Evolutionary conservation across 2,888 invertebrate species (phyloP).

Genomic region (Geotrupes spiniger): DNA sequence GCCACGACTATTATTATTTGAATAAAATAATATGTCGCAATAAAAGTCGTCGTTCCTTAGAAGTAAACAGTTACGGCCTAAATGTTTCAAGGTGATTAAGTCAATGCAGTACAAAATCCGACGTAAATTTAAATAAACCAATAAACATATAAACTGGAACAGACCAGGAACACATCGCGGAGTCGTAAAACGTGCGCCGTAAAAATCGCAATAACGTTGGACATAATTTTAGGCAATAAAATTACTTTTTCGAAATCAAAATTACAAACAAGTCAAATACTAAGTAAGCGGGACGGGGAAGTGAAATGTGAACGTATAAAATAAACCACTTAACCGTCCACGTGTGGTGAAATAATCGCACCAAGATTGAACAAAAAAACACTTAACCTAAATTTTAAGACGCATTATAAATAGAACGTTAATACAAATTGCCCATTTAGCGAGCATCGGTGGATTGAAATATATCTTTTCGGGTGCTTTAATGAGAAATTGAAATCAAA

Average conservation of each 20-base stretch:
- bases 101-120: background rate
- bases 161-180: slow-evolving; percentile 2
- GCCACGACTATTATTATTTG: too few species aligned
- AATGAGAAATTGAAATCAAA: background rate
- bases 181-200: slow-evolving; percentile 5
- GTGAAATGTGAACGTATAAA: slow-evolving; percentile 24
- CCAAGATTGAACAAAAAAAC: slow-evolving; percentile 31
- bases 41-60: too few species aligned
- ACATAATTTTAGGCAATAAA: slow-evolving; percentile 5
- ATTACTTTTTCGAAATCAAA: background rate
- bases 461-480: background rate
- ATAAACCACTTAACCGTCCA: slow-evolving; percentile 34
- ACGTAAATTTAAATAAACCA: slow-evolving; percentile 18
- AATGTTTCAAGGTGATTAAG: background rate
- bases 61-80: too few species aligned
- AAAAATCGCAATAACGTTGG: slow-evolving; percentile 5
- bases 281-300: slow-evolving; percentile 25
- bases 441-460: slow-evolving; percentile 28
- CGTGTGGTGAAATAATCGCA: slow-evolving; percentile 35
- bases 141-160: slow-evolving; percentile 17
- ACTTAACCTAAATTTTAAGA: slow-evolving; percentile 29
- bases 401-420: slow-evolving; percentile 27
- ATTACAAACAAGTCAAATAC: slow-evolving; percentile 4
- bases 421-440: slow-evolving; percentile 24
- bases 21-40: too few species aligned